Conservation (phyloP, 2,113 vertebrate genomes). For the Neopipo cinnamomea region DNA sequence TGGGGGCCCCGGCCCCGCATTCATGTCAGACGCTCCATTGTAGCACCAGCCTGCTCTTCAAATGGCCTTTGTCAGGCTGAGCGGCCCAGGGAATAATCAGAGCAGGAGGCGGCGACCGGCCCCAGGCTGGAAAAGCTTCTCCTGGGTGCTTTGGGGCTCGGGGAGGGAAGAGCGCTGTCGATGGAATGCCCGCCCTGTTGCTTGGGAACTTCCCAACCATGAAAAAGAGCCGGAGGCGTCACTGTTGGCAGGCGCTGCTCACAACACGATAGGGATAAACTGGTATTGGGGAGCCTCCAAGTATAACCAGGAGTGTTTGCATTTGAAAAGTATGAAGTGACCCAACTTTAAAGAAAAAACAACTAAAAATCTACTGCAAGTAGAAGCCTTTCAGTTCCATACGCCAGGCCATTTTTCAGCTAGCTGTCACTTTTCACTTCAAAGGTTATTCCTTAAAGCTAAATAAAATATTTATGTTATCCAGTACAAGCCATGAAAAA, state of each 20-base stretch:
- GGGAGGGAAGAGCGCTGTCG: neutral
- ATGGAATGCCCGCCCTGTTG: neutral
- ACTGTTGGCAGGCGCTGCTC: neutral
- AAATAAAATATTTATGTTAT: slow-evolving; percentile 67
- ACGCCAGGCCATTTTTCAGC: slow-evolving; percentile 30
- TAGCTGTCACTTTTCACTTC: slow-evolving; percentile 59
- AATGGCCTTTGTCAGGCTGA: neutral
- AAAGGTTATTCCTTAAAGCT: slow-evolving; percentile 54
- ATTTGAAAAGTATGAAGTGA: neutral
- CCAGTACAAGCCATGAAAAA: slow-evolving; percentile 27
- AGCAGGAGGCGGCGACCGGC: rapidly evolving
- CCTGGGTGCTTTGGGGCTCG: rapidly evolving
- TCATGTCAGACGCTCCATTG: neutral
- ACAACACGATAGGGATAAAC: neutral
- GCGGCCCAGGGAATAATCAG: neutral
- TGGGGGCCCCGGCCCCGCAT: rapidly evolving
- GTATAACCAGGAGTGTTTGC: neutral
- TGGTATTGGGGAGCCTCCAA: neutral
- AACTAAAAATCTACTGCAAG: neutral
- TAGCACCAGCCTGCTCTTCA: neutral
- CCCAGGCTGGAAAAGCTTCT: neutral
- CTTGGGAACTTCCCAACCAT: neutral
- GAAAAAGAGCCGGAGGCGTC: neutral
- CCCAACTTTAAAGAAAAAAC: neutral
- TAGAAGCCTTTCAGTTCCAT: slow-evolving; percentile 30